These are phyloP conservation scores for Plebejus argus DNA, from an alignment of 2,888 invertebrate species.

Conservation along the genomic window DNA sequence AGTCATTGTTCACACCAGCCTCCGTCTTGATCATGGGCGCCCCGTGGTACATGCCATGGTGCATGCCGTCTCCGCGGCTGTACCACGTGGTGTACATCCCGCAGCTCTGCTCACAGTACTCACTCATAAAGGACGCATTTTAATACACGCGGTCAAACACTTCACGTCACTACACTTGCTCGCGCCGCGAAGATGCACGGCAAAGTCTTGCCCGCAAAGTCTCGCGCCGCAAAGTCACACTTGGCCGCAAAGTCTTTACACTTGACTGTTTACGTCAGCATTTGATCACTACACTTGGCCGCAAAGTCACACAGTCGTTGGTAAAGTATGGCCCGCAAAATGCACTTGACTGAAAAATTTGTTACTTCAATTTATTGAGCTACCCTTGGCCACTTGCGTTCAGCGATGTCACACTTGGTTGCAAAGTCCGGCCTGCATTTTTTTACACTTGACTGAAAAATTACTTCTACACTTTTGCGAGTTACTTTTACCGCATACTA, in stretches of 20 bases:
- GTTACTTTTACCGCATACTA: background rate
- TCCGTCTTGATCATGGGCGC: conserved; percentile 83
- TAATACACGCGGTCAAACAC: conserved; percentile 38
- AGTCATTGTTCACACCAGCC: conserved; percentile 82
- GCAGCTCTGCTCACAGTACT: conserved; percentile 66
- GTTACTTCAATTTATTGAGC: too few relatives aligned
- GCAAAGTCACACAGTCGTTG: background rate
- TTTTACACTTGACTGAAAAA: background rate
- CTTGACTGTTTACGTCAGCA: background rate
- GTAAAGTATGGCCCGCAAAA: background rate
- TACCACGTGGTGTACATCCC: conserved; percentile 81
- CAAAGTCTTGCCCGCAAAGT: background rate
- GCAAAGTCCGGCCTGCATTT: background rate
- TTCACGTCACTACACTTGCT: conserved; percentile 24
- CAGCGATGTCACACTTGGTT: background rate
- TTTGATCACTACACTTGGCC: background rate
- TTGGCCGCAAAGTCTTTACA: background rate
- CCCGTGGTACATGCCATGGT: conserved; percentile 74
- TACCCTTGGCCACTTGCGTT: background rate
- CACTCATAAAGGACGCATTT: conserved; percentile 72
- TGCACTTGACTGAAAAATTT: background rate
- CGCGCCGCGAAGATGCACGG: background rate
- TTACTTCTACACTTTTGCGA: background rate
- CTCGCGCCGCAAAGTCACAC: background rate
- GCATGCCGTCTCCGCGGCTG: conserved; percentile 77